Evolutionary conservation across 2,113 vertebrate genomes (phyloP).

Genomic region (Amphilophus citrinellus): DNA sequence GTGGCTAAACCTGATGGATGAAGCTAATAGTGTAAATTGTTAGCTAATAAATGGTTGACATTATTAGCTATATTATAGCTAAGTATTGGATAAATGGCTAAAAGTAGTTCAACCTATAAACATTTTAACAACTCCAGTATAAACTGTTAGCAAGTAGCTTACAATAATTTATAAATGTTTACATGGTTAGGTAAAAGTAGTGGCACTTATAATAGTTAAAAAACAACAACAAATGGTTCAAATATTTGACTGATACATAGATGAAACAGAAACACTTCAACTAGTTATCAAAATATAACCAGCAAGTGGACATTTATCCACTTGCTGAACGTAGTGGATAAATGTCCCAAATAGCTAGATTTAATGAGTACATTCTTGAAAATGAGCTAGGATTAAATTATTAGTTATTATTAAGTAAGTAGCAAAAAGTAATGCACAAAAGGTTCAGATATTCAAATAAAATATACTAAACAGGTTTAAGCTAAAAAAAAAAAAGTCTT

Average conservation of each 20-base stretch:
- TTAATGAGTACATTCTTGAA: background rate
- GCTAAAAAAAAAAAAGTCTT: too few species aligned
- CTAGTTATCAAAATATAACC: background rate
- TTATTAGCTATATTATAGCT: background rate
- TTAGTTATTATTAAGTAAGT: background rate
- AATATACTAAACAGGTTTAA: background rate
- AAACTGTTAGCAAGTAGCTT: background rate
- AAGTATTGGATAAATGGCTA: background rate
- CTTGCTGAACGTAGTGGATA: background rate
- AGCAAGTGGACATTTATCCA: background rate
- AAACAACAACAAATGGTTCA: accelerated
- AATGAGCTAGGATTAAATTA: background rate
- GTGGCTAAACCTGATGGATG: background rate
- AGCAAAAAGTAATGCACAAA: background rate
- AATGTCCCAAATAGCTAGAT: background rate
- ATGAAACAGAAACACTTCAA: background rate
- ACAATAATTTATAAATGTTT: background rate
- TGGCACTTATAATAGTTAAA: background rate
- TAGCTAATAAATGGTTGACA: background rate
- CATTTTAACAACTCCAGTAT: background rate
- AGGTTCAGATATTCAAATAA: background rate
- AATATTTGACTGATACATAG: background rate
- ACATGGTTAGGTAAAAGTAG: background rate
- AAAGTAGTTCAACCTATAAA: too few species aligned
- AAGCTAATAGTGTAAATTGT: background rate